These are phyloP conservation scores for Lerista edwardsae DNA, from an alignment of 2,797 vertebrate species.

Conservation along the genomic window DNA sequence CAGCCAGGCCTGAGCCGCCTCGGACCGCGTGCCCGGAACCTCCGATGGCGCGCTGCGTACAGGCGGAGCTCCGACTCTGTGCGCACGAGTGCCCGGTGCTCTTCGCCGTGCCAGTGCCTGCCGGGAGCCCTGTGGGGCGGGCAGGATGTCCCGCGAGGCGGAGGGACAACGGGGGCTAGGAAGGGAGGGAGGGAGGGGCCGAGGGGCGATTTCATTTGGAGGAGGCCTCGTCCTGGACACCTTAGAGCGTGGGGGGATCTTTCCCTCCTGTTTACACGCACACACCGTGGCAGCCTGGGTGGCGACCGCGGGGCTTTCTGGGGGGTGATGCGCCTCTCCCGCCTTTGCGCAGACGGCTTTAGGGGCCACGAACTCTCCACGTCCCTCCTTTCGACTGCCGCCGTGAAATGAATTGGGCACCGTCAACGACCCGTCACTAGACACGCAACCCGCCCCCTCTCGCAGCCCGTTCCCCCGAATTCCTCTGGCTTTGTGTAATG, in stretches of 20 bases:
- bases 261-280: neutral
- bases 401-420: conserved; percentile 2
- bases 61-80: neutral
- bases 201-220: neutral
- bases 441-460: neutral
- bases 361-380: neutral
- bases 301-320: neutral
- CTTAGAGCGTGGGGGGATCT: neutral
- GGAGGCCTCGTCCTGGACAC: no score
- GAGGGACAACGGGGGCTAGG: neutral
- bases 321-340: no score
- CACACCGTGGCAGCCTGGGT: no score
- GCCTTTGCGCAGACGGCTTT: neutral
- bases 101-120: no score
- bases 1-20: neutral
- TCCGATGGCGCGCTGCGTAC: neutral
- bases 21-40: no score
- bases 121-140: neutral
- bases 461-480: neutral
- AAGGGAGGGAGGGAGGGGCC: neutral
- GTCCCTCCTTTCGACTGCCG: conserved; percentile 5
- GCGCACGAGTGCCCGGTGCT: no score
- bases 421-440: neutral
- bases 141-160: neutral
- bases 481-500: neutral